Conservation (phyloP, 2,113 vertebrate genomes). For the Cyanoderma ruficeps region DNA sequence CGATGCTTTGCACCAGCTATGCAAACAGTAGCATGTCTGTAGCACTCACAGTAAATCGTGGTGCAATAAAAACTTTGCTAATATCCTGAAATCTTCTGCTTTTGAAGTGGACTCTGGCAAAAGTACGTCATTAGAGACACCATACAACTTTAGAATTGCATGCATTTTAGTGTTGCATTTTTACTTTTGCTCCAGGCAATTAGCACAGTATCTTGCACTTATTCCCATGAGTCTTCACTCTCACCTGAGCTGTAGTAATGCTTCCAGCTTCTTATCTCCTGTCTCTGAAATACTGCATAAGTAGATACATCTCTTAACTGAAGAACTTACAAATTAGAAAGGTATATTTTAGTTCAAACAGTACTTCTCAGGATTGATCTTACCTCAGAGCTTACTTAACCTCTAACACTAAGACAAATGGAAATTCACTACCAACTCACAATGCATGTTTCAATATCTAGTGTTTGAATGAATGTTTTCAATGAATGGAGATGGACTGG, state of each 20-base stretch:
- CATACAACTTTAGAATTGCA: not conserved
- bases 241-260: not conserved
- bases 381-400: conserved; percentile 42
- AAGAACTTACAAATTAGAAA: conserved; percentile 22
- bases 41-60: not conserved
- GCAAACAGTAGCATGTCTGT: too few relatives aligned
- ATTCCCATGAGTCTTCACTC: not conserved
- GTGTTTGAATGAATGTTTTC: not conserved
- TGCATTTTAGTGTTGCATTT: not conserved
- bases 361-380: not conserved
- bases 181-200: not conserved
- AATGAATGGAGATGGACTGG: not conserved
- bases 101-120: not conserved
- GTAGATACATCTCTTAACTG: not conserved
- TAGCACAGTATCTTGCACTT: not conserved
- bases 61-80: not conserved
- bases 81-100: not conserved
- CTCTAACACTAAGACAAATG: conserved; percentile 13
- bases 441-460: not conserved
- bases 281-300: not conserved
- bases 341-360: conserved; percentile 17
- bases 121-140: not conserved
- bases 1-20: not conserved
- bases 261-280: not conserved
- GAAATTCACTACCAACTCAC: not conserved